phyloP scores from a whole-genome alignment of 2,888 invertebrate species.

The Plutella xylostella region DNA sequence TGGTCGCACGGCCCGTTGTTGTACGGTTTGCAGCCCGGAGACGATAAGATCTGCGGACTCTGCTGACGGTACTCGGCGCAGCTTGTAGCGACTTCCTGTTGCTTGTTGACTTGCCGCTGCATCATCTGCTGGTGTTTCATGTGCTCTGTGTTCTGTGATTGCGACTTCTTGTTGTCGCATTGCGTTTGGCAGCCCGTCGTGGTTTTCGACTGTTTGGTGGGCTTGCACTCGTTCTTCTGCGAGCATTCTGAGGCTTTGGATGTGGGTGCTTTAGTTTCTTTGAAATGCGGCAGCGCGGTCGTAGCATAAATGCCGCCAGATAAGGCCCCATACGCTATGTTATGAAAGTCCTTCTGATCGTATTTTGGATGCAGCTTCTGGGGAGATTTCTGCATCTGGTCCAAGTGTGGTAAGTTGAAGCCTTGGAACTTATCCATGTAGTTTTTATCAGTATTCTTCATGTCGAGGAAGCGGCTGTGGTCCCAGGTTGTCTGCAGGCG shows the following conservation, averaged over 20 bases:
- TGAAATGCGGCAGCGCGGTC: slow-evolving; percentile 51
- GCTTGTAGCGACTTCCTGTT: slow-evolving; percentile 40
- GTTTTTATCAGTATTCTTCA: slow-evolving; percentile 63
- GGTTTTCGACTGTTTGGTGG: slow-evolving; percentile 54
- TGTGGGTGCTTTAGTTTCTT: slow-evolving; percentile 47
- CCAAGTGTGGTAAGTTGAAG: slow-evolving; percentile 70
- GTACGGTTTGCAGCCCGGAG: slow-evolving; percentile 48
- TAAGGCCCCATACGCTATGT: slow-evolving; percentile 55
- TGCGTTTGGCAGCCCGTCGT: slow-evolving; percentile 59
- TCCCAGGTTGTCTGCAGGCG: slow-evolving; percentile 66
- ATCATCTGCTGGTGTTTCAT: slow-evolving; percentile 49
- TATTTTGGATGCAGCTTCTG: slow-evolving; percentile 68
- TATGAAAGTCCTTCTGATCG: slow-evolving; percentile 61
- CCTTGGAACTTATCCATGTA: slow-evolving; percentile 72
- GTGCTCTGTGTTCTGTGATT: slow-evolving; percentile 32
- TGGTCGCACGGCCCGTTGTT: slow-evolving; percentile 49
- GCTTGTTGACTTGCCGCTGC: slow-evolving; percentile 48
- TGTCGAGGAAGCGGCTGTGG: slow-evolving; percentile 56
- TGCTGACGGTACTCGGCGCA: slow-evolving; percentile 54
- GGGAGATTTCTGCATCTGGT: slow-evolving; percentile 71
- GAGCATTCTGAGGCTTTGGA: slow-evolving; percentile 48
- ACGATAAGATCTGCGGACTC: slow-evolving; percentile 45
- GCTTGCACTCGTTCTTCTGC: slow-evolving; percentile 55
- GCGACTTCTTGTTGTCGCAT: slow-evolving; percentile 51
- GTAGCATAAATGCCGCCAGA: slow-evolving; percentile 52